phyloP scores from a whole-genome alignment of 2,888 invertebrate genomes.

The Chloroclysta siterata region DNA sequence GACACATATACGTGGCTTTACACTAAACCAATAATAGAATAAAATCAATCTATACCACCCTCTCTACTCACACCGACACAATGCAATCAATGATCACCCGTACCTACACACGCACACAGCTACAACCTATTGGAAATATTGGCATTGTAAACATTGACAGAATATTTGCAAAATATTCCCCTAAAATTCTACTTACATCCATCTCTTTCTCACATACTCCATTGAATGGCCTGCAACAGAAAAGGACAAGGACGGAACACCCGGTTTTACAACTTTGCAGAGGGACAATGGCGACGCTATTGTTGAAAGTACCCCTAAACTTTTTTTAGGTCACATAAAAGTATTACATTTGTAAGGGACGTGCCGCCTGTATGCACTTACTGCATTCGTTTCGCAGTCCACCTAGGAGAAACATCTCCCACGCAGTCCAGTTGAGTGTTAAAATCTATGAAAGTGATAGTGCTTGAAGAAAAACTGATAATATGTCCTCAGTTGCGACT shows the following conservation, averaged over 20 bases:
- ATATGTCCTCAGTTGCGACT: conserved; percentile 70
- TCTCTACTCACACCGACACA: conserved; percentile 68
- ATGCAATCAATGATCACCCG: conserved; percentile 67
- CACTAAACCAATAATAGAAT: conserved; percentile 84
- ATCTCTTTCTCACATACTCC: conserved; percentile 57
- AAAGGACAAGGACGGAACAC: conserved; percentile 61
- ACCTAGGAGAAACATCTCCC: conserved; percentile 72
- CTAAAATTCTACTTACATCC: conserved; percentile 56
- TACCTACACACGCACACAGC: conserved; percentile 61
- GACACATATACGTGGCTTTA: conserved; percentile 84
- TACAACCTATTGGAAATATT: conserved; percentile 76
- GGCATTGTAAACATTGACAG: conserved; percentile 82
- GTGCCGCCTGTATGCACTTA: conserved; percentile 74
- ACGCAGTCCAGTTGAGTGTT: conserved; percentile 66
- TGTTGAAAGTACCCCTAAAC: conserved; percentile 82
- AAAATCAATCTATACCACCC: conserved; percentile 83
- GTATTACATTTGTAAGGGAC: conserved; percentile 83
- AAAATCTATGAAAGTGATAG: conserved; percentile 56
- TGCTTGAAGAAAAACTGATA: conserved; percentile 46
- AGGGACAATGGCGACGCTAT: conserved; percentile 82
- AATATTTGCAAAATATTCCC: conserved; percentile 78
- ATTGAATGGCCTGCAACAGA: conserved; percentile 41
- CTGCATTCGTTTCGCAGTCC: conserved; percentile 81
- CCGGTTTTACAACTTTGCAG: conserved; percentile 74
- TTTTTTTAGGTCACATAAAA: conserved; percentile 84